Evolutionary conservation across 2,113 vertebrate genomes (phyloP).

Genomic region (Brachionichthys hirsutus): DNA sequence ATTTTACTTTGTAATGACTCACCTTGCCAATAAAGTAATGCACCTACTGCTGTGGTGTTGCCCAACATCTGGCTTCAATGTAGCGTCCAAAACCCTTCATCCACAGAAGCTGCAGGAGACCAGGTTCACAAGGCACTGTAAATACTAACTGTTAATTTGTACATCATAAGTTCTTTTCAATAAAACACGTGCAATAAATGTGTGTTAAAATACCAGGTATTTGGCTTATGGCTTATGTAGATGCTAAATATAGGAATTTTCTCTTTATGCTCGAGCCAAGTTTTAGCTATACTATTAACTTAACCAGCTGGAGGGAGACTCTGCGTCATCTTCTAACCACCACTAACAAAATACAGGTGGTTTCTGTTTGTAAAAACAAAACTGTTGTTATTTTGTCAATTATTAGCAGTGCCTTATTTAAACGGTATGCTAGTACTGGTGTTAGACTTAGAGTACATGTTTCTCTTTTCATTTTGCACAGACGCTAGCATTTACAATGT

Average conservation of each 20-base stretch:
- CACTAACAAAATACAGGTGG: constrained; percentile 18
- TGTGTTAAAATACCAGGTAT: constrained; percentile 67
- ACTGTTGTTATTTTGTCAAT: background rate
- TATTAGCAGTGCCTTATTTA: constrained; percentile 2
- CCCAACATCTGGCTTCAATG: constrained; percentile 77
- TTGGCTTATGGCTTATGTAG: constrained; percentile 27
- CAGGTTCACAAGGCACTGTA: constrained; percentile 75
- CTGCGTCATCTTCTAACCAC: constrained; percentile 2
- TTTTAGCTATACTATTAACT: constrained; percentile 14
- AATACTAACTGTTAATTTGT: constrained; percentile 81
- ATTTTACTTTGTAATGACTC: constrained; percentile 74
- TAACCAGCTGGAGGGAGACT: constrained; percentile 37
- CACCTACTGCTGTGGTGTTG: constrained; percentile 54
- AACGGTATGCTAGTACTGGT: background rate
- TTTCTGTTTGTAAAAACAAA: constrained; percentile 17
- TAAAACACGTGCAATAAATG: constrained; percentile 72
- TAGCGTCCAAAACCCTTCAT: constrained; percentile 62
- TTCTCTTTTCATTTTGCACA: constrained; percentile 1
- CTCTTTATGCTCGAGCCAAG: constrained; percentile 16
- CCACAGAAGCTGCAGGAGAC: constrained; percentile 71
- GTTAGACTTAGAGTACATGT: background rate
- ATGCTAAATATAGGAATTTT: constrained; percentile 15
- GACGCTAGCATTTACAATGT: background rate
- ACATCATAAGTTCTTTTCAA: constrained; percentile 76
- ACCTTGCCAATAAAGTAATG: constrained; percentile 75